Evolutionary conservation across 2,888 invertebrate species (phyloP).

Genomic region (Euzophera pinguis): DNA sequence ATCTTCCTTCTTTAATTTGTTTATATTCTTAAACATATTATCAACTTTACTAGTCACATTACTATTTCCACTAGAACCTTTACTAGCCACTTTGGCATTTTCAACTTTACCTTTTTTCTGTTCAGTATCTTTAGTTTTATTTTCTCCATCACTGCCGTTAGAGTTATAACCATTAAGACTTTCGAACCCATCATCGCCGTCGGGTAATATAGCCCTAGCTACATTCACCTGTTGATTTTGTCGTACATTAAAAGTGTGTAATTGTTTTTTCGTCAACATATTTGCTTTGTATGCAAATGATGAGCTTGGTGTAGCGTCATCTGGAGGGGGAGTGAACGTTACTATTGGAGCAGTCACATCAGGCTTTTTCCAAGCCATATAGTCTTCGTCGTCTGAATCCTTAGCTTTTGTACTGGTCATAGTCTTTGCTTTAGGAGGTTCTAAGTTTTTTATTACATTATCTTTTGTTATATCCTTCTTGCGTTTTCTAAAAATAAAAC

Average conservation of each 20-base stretch:
- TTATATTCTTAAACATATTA: constrained; percentile 16
- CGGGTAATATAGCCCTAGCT: constrained; percentile 53
- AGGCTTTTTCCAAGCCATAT: constrained; percentile 72
- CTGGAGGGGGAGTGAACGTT: constrained; percentile 68
- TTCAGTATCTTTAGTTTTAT: constrained; percentile 31
- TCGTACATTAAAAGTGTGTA: constrained; percentile 66
- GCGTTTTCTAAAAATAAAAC: constrained; percentile 54
- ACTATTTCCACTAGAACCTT: constrained; percentile 28
- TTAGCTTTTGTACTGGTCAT: constrained; percentile 58
- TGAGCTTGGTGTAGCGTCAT: constrained; percentile 48
- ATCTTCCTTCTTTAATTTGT: constrained; percentile 56
- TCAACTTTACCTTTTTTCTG: constrained; percentile 8
- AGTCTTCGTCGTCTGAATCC: constrained; percentile 74
- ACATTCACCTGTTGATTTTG: constrained; percentile 46
- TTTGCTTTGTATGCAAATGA: constrained; percentile 57
- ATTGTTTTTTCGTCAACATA: constrained; percentile 63
- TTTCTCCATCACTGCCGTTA: constrained; percentile 80
- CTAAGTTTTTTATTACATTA: constrained; percentile 48
- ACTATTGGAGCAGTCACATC: constrained; percentile 60
- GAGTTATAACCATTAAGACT: constrained; percentile 91
- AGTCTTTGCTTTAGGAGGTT: constrained; percentile 52
- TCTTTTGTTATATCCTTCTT: constrained; percentile 65
- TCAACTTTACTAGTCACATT: constrained; percentile 19
- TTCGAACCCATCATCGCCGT: constrained; percentile 91
- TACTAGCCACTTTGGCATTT: constrained; percentile 13